Base-by-base conservation (phyloP, 2,888 invertebrate species). In the Drosophila recens region DNA sequence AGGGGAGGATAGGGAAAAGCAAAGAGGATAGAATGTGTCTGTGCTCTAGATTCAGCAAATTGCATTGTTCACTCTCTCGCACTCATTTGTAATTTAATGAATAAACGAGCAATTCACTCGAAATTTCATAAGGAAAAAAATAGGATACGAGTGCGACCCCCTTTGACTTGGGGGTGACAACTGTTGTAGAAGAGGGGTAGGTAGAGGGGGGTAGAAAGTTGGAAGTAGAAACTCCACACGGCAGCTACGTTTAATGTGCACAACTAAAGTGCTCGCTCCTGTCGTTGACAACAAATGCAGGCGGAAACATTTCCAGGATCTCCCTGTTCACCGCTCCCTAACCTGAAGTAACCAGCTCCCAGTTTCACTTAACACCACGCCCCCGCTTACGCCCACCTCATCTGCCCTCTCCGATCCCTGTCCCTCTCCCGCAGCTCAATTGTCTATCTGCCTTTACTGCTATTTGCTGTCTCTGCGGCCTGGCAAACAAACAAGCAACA, bases 41-140 rank as follows among this genome's bases (percentile, higher is more conserved):
- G 13, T 27, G 10, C 36, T 42, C 27, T 54, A 15, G 54, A 49
- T 49, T 61, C 45, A 56, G 78, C 61, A 72, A 84, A 85, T 75
- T 82, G 78, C 85, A 82, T 72, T 75, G 80, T 80, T 75, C 78
- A 59, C 54, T 67, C 57, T 49, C 38, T 51, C 43, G 51, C 38
- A n/a, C 58, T 34, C 20, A 67, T 73, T 81, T 75, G 67, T 79
- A 78, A 83, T 83, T 83, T 75, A 83, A 82, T 82, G 80, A 78
- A 82, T 82, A 83, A 75, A 72, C 72, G 70, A 75, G 72, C 72
- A 74, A 79, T 70, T 74, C 75, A 58, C 72, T 75, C 20, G 51
- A 77, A 80, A 77, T 81, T 82, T 75, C 71, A 82, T 74, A 72
- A 68, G 65, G 45, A 53, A 58, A 53, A 40, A 48, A 45, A 36